Percentiles rank a stretch among this genome's conserved stretches.
Conservation (phyloP, 2,113 vertebrate species). For the Coptodon bakossiorum region DNA sequence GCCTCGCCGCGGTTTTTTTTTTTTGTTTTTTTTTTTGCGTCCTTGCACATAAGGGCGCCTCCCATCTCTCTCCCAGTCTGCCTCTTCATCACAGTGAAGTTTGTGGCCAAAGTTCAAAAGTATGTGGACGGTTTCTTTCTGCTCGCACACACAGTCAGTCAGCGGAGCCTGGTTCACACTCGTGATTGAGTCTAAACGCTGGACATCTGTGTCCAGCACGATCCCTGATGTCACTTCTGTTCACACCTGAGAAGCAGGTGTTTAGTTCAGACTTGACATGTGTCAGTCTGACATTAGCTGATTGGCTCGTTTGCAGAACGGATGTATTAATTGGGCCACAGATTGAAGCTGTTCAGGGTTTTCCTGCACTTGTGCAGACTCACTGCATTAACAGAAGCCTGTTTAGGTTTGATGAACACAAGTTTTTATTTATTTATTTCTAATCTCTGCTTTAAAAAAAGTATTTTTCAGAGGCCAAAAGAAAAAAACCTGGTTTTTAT, state of each 20-base stretch:
- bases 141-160: neutral
- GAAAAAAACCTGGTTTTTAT: neutral
- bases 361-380: neutral
- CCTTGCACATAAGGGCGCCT: neutral
- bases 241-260: neutral
- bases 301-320: neutral
- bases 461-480: neutral
- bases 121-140: neutral
- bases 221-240: neutral
- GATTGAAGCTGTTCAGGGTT: neutral
- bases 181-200: neutral
- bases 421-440: neutral
- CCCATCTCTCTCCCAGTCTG: neutral
- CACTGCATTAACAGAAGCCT: neutral
- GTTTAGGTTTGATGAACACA: neutral
- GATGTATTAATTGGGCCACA: neutral
- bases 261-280: neutral
- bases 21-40: constrained; percentile 11
- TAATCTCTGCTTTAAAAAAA: neutral
- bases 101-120: neutral
- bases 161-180: neutral
- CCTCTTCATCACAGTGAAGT: neutral
- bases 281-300: neutral
- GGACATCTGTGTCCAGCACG: neutral
- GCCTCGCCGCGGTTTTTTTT: neutral